phyloP scores from a whole-genome alignment of 2,797 vertebrate genomes.

The Pyrrhura leucotis region DNA sequence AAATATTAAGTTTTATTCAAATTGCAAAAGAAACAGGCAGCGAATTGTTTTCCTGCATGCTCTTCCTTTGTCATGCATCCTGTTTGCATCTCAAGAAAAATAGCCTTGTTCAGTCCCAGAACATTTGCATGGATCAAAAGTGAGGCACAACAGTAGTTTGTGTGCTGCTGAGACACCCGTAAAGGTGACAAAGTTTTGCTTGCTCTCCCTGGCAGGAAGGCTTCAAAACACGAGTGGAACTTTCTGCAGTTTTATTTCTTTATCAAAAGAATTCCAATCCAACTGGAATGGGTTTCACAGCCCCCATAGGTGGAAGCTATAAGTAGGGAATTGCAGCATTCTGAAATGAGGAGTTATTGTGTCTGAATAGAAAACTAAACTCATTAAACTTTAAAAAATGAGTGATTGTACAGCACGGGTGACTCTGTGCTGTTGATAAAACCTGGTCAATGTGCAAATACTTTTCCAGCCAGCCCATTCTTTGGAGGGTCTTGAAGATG shows the following conservation, averaged over 20 bases:
- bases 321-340: slow-evolving; percentile 52
- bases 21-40: slow-evolving; percentile 83
- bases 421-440: neutral
- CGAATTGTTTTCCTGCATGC: slow-evolving; percentile 80
- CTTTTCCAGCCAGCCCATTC: neutral
- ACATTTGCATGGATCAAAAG: slow-evolving; percentile 84
- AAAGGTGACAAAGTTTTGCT: slow-evolving; percentile 62
- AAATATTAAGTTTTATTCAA: slow-evolving; percentile 91
- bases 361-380: slow-evolving; percentile 48
- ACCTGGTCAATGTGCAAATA: neutral
- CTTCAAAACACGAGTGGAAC: slow-evolving; percentile 10
- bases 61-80: slow-evolving; percentile 82
- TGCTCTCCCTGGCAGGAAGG: neutral
- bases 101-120: slow-evolving; percentile 77
- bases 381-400: neutral
- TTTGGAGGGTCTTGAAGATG: neutral
- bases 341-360: slow-evolving; percentile 49
- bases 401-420: neutral
- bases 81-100: slow-evolving; percentile 90
- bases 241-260: slow-evolving; percentile 38
- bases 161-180: slow-evolving; percentile 57
- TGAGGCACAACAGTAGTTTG: slow-evolving; percentile 71
- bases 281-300: slow-evolving; percentile 23
- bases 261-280: slow-evolving; percentile 39
- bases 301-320: slow-evolving; percentile 23